Conservation (phyloP, 2,888 invertebrate genomes). For the Serripes groenlandicus region DNA sequence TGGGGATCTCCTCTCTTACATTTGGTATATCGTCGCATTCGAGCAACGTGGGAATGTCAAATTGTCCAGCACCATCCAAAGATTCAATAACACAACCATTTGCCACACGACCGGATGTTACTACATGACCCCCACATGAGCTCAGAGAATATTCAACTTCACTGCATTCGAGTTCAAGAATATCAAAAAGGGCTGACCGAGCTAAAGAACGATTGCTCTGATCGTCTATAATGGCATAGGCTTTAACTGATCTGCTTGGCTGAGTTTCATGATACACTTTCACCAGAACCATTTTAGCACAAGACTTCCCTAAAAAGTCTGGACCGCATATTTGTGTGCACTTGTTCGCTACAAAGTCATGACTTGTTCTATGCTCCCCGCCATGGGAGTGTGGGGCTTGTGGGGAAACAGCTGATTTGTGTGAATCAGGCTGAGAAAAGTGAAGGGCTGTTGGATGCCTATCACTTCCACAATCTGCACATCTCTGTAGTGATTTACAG, state of each 20-base stretch:
- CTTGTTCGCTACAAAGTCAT: slow-evolving; percentile 18
- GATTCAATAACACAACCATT: slow-evolving; percentile 40
- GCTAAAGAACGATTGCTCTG: slow-evolving; percentile 51
- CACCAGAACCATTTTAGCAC: slow-evolving; percentile 32
- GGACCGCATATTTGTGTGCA: slow-evolving; percentile 38
- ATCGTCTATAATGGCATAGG: slow-evolving; percentile 51
- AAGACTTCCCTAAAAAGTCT: slow-evolving; percentile 31
- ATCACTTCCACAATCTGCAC: slow-evolving; percentile 20
- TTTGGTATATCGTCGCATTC: slow-evolving; percentile 55
- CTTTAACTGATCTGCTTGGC: slow-evolving; percentile 4
- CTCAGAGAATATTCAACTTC: slow-evolving; percentile 22
- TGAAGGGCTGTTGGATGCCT: slow-evolving; percentile 33
- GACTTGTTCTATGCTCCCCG: slow-evolving; percentile 15
- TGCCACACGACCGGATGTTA: slow-evolving; percentile 27
- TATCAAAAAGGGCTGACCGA: slow-evolving; percentile 16
- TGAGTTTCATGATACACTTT: slow-evolving; percentile 14
- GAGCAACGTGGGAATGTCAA: slow-evolving; percentile 37
- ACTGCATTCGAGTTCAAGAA: slow-evolving; percentile 11
- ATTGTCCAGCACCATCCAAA: slow-evolving; percentile 20
- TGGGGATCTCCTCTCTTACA: slow-evolving; percentile 42
- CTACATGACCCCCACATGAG: slow-evolving; percentile 32
- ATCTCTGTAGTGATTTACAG: too few species aligned
- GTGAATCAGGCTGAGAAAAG: background rate
- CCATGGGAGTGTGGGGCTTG: slow-evolving; percentile 2
- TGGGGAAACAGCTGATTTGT: background rate